Percentiles rank a stretch among this genome's conserved stretches.
Evolutionary conservation across 2,113 vertebrate species (phyloP).

Genomic region (Rhabdomys dilectus): DNA sequence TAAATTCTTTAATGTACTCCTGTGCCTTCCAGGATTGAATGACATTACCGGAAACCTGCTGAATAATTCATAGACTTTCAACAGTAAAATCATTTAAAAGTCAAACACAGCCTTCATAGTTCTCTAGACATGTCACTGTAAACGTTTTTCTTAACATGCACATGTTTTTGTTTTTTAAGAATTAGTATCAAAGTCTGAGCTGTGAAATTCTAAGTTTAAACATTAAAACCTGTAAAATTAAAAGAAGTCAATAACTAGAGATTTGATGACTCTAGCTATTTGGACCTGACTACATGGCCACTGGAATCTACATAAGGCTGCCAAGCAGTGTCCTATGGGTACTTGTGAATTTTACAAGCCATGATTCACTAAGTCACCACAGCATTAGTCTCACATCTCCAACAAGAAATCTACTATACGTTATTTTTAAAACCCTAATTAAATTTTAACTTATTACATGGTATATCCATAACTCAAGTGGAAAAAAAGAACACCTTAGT

Average conservation of each 20-base stretch:
- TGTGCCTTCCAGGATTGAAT: constrained; percentile 1
- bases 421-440: constrained; percentile 48
- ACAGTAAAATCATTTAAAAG: constrained; percentile 41
- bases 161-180: constrained; percentile 51
- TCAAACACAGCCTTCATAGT: not conserved
- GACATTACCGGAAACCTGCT: constrained; percentile 32
- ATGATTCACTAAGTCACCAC: not conserved
- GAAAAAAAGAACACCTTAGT: constrained; percentile 19
- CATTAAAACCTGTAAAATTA: constrained; percentile 15
- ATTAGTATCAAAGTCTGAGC: constrained; percentile 53
- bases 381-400: not conserved
- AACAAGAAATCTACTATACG: not conserved
- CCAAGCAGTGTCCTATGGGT: not conserved
- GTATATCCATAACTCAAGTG: constrained; percentile 24
- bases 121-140: constrained; percentile 45
- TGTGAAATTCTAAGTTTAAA: constrained; percentile 53
- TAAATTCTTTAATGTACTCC: not conserved
- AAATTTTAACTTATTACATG: constrained; percentile 47
- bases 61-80: constrained; percentile 62
- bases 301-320: not conserved
- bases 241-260: not conserved
- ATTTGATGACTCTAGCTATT: not conserved
- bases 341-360: not conserved
- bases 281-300: not conserved
- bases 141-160: constrained; percentile 13